A percentile compares a stretch with the other conserved stretches of the same genome.
These are phyloP conservation scores for Dilophus febrilis DNA, from an alignment of 2,888 invertebrate species.

Conservation along the genomic window DNA sequence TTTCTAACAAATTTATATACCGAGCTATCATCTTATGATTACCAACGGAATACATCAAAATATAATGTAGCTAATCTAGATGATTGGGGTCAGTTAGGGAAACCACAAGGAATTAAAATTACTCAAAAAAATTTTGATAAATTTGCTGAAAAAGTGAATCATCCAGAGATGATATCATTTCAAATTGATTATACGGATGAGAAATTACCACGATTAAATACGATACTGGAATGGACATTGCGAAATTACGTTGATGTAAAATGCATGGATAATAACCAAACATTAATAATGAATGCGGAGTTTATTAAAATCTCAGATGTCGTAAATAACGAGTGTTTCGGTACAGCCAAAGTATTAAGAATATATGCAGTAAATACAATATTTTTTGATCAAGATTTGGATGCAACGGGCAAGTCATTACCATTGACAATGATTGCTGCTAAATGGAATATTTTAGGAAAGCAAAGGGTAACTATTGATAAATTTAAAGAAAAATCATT, in stretches of 20 bases:
- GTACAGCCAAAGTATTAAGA: neutral
- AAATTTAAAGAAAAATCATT: neutral
- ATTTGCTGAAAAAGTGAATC: too few relatives aligned
- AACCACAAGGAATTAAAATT: too few relatives aligned
- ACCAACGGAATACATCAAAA: neutral
- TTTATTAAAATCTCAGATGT: neutral
- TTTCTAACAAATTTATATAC: neutral
- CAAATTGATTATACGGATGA: too few relatives aligned
- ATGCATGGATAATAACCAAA: neutral
- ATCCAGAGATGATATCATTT: too few relatives aligned
- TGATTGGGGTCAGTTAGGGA: too few relatives aligned
- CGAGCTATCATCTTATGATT: neutral
- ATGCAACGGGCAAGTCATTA: neutral
- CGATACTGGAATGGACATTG: neutral
- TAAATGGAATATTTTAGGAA: constrained; percentile 3
- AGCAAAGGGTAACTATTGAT: neutral
- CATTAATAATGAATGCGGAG: neutral
- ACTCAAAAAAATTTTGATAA: too few relatives aligned
- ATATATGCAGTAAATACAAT: constrained; percentile 5
- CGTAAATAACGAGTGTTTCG: neutral
- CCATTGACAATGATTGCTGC: constrained; percentile 5
- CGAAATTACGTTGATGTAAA: neutral
- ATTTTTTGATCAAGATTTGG: constrained; percentile 5
- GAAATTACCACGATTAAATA: neutral
- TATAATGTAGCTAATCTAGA: neutral